Percentiles rank a stretch among this genome's conserved stretches.
Evolutionary conservation across 2,888 invertebrate genomes (phyloP).

Genomic region (Lithophane socia): DNA sequence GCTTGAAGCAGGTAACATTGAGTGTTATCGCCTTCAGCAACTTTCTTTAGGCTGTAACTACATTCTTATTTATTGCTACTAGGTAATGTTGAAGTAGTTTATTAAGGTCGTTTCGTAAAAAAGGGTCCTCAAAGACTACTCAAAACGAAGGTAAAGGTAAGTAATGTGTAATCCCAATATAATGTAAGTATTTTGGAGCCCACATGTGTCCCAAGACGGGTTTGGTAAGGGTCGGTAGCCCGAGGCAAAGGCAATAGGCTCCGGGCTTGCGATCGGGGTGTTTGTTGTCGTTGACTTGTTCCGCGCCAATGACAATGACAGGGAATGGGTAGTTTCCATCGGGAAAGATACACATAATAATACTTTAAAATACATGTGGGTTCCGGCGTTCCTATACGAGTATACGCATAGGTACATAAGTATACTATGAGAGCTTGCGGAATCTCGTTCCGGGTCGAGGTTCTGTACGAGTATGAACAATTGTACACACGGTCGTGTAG

Average conservation of each 20-base stretch:
- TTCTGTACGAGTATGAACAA: background rate
- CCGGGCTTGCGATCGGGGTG: background rate
- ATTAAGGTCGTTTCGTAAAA: conserved; percentile 37
- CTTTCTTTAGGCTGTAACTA: background rate
- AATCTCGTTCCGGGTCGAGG: background rate
- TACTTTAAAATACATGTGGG: conserved; percentile 17
- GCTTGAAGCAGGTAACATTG: background rate
- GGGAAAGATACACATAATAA: conserved; percentile 26
- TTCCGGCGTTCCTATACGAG: background rate
- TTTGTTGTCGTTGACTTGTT: conserved; percentile 35
- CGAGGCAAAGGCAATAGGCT: conserved; percentile 31
- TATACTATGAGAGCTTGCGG: background rate
- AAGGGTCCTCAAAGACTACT: conserved; percentile 40
- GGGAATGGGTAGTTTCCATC: conserved; percentile 16
- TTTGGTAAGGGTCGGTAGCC: conserved; percentile 26
- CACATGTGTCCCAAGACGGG: conserved; percentile 47
- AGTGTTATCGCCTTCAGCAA: background rate
- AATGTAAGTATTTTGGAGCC: conserved; percentile 49
- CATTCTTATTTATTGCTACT: conserved; percentile 22
- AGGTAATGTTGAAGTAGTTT: conserved; percentile 19
- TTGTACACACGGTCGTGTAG: conserved; percentile 1
- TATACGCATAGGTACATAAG: background rate
- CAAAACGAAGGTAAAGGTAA: conserved; percentile 46
- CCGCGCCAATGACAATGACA: conserved; percentile 30
- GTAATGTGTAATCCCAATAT: conserved; percentile 56